Evolutionary conservation across 1,140 invertebrate species (phyloP).

Genomic region (Tetragnatha versicolor): DNA sequence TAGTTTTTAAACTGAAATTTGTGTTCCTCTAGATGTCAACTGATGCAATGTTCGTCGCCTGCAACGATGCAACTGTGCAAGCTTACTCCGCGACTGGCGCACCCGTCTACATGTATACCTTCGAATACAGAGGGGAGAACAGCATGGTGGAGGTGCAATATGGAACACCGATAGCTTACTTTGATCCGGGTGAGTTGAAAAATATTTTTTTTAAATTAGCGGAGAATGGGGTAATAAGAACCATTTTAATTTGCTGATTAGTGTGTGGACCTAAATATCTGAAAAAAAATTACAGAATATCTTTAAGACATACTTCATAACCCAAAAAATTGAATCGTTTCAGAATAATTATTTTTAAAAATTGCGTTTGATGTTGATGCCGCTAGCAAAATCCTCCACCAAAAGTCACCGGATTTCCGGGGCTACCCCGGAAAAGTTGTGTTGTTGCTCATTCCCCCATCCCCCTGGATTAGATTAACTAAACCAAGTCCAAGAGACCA

Average conservation of each 20-base stretch:
- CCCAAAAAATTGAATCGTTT: not conserved
- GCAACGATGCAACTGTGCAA: constrained; percentile 57
- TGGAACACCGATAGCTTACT: constrained; percentile 50
- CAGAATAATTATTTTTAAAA: not conserved
- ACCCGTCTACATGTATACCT: constrained; percentile 61
- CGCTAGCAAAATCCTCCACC: too few species aligned
- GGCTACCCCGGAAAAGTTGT: too few species aligned
- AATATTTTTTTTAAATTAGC: not conserved
- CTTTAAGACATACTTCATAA: too few species aligned
- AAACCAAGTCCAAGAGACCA: too few species aligned
- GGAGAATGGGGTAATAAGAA: not conserved
- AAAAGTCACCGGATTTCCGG: too few species aligned
- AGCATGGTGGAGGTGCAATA: constrained; percentile 62
- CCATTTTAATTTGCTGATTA: too few species aligned
- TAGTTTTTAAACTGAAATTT: too few species aligned
- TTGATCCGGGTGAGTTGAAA: constrained; percentile 45
- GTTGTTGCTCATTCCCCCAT: too few species aligned
- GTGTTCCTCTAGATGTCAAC: constrained; percentile 59
- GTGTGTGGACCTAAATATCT: too few species aligned
- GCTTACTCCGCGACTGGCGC: constrained; percentile 49
- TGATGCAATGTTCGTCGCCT: constrained; percentile 56
- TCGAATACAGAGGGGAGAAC: constrained; percentile 62
- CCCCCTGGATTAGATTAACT: too few species aligned
- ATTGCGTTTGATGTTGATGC: not conserved
- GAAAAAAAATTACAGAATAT: too few species aligned